Evolutionary conservation across 2,888 invertebrate species (phyloP).

Genomic region (Deilephila elpenor): DNA sequence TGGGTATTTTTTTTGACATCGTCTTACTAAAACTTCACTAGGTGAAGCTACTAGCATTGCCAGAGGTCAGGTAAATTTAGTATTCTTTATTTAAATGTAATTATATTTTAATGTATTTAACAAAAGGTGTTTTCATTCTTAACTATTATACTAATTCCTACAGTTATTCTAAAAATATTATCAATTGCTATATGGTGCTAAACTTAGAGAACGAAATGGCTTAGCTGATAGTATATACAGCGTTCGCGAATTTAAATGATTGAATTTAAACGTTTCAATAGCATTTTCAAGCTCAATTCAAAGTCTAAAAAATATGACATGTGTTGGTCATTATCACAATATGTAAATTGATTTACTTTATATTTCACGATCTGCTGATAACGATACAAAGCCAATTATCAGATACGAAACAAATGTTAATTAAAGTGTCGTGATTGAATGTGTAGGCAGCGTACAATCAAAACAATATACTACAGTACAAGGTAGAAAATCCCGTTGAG

Average conservation of each 20-base stretch:
- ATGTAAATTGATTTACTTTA: neutral
- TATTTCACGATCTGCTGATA: neutral
- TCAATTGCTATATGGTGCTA: too few species aligned
- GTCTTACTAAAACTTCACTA: neutral
- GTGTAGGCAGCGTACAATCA: neutral
- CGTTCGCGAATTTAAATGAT: too few species aligned
- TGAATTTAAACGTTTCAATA: neutral
- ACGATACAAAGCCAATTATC: neutral
- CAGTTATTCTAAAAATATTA: too few species aligned
- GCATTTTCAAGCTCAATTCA: neutral
- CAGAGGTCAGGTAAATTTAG: neutral
- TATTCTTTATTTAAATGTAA: neutral
- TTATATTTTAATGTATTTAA: too few species aligned
- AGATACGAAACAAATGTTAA: neutral
- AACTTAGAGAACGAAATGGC: too few species aligned
- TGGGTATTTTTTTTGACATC: neutral
- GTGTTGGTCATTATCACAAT: constrained; percentile 2
- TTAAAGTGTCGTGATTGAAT: constrained; percentile 1
- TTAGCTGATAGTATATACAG: neutral
- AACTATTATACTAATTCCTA: too few species aligned
- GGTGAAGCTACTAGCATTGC: neutral
- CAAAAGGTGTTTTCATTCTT: too few species aligned
- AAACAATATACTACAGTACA: neutral
- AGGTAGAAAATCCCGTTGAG: too few species aligned
- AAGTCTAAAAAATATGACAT: neutral